Evolutionary conservation across 2,797 vertebrate species (phyloP).

Genomic region (Lithobates sylvaticus): DNA sequence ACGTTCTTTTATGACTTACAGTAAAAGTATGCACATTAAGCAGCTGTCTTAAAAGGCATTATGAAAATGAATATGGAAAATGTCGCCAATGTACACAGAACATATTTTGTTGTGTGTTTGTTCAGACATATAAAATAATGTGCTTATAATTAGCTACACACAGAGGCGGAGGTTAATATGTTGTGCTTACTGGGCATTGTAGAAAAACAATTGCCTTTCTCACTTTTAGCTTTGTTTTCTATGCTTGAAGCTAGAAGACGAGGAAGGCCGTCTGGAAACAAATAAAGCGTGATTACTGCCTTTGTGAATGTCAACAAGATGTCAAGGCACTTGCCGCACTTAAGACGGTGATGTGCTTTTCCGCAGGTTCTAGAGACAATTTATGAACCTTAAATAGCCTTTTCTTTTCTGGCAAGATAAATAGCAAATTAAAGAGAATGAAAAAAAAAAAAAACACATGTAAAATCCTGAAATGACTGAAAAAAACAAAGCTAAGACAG

Average conservation of each 20-base stretch:
- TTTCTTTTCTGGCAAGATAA: constrained; percentile 4
- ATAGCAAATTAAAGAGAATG: constrained; percentile 19
- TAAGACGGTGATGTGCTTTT: background rate
- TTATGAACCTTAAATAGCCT: constrained; percentile 2
- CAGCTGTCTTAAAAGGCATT: too few relatives aligned
- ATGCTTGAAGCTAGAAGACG: background rate
- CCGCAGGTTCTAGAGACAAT: background rate
- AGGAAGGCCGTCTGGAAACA: background rate
- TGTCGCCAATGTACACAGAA: too few relatives aligned
- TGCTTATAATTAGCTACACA: too few relatives aligned
- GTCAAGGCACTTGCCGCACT: background rate
- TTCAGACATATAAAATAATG: too few relatives aligned
- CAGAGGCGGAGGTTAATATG: too few relatives aligned
- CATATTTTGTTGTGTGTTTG: too few relatives aligned
- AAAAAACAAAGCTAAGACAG: background rate
- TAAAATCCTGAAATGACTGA: background rate
- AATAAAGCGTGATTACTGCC: too few relatives aligned
- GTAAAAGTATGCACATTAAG: background rate
- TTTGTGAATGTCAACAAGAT: background rate
- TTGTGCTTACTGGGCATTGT: too few relatives aligned
- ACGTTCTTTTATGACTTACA: too few relatives aligned
- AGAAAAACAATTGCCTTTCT: too few relatives aligned
- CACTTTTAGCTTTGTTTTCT: too few relatives aligned
- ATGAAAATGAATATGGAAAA: background rate
- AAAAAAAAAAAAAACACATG: background rate